Evolutionary conservation across 1,140 invertebrate species (phyloP), one percentile per base, ranked within the genome.

Genomic region (Euschistus heros): DNA sequence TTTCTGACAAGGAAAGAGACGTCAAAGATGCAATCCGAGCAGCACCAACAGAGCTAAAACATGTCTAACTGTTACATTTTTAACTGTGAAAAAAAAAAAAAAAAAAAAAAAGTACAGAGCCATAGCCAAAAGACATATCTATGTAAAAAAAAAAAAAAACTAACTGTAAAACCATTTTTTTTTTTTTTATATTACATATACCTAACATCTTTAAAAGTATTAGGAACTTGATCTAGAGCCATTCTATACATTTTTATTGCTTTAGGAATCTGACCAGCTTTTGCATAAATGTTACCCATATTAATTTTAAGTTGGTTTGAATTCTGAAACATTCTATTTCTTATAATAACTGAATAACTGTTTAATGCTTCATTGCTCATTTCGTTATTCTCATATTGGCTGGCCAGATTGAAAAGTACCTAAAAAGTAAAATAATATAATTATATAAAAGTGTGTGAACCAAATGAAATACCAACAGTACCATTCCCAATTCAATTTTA

Each of bases 211-310:
- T 94, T 96, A 72, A 97, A 90, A 24, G 87, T 89, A 44, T 90
- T 89, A 1, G 92, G 90, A 7, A 96, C 89, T 77, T 96, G 94
- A 77, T 98, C 95, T 47, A 97, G 78, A 14, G 94, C 94, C 94
- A 97, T 97, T 71, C 92, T 82, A 74, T 97, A 98, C 80, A 97
- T 89, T 79, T 99, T 99, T 55, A 99, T 87, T 6, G 97, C 96
- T 78, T 97, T 94, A 18, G 87, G 85, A 72, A 90, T 92, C 72
- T 98, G 91, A 33, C 91, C 92, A 80, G 96, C 90, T 76, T 91
- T 89, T 69, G 92, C 94, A 76, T 97, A 94, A 73, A 98, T 96
- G 74, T 98, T 98, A 2, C 94, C 97, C 87, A 99, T 98, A 73
- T 99, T 99, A 0, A 98, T 85, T 80, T 96, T 96, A 0, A 99